Conservation (phyloP, 1,140 invertebrate genomes). For the Euschistus heros region DNA sequence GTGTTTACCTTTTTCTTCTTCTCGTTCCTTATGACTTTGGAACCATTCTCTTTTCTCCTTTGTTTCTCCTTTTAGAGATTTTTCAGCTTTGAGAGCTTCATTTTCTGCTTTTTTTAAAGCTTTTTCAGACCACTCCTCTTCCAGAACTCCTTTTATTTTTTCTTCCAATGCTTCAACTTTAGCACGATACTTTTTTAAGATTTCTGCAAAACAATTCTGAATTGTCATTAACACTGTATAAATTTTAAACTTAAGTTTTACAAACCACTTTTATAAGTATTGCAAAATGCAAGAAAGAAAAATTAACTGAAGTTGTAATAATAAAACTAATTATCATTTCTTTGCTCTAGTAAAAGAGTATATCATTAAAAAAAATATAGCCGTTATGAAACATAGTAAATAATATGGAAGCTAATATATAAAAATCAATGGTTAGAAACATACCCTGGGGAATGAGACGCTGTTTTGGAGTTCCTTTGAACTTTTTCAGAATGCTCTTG, state of each 20-base stretch:
- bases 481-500: slow-evolving; percentile 83
- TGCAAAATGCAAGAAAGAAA: too few species aligned
- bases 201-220: slow-evolving; percentile 43
- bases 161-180: slow-evolving; percentile 60
- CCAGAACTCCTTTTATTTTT: slow-evolving; percentile 66
- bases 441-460: slow-evolving; percentile 67
- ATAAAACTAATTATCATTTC: too few species aligned
- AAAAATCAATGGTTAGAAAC: too few species aligned
- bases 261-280: background rate
- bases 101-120: slow-evolving; percentile 75
- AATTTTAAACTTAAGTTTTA: background rate
- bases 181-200: slow-evolving; percentile 74
- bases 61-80: slow-evolving; percentile 45
- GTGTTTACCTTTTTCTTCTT: slow-evolving; percentile 55
- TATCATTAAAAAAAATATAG: too few species aligned
- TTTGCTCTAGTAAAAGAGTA: too few species aligned
- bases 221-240: background rate
- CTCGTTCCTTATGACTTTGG: slow-evolving; percentile 71
- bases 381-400: too few species aligned
- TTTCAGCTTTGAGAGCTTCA: slow-evolving; percentile 67
- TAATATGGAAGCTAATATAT: too few species aligned
- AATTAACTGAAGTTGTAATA: too few species aligned
- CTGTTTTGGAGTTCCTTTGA: slow-evolving; percentile 69
- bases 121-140: slow-evolving; percentile 76
- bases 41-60: slow-evolving; percentile 63